These are phyloP conservation scores for Ectemnius continuus DNA, from an alignment of 2,888 invertebrate genomes.

Conservation along the genomic window DNA sequence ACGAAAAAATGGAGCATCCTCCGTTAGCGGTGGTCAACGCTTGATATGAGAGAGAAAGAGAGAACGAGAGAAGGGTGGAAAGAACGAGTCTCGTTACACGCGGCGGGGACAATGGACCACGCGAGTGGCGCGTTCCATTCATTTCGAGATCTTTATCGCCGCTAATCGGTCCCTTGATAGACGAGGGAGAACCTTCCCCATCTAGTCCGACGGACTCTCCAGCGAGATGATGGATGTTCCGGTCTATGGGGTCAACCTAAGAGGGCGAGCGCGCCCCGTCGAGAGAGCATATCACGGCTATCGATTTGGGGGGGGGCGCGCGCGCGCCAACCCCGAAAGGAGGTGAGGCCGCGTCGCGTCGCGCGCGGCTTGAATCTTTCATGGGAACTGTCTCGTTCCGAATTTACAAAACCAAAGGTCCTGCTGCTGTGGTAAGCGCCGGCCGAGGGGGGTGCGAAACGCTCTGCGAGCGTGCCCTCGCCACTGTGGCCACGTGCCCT, in stretches of 20 bases:
- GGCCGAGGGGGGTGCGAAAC: neutral
- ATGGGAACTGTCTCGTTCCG: constrained; percentile 9
- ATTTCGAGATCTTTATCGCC: constrained; percentile 62
- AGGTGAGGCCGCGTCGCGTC: constrained; percentile 26
- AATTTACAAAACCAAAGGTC: constrained; percentile 23
- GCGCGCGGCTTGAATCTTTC: constrained; percentile 35
- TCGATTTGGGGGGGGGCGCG: constrained; percentile 38
- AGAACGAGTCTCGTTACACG: constrained; percentile 29
- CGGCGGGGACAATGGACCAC: constrained; percentile 43
- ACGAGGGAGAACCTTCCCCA: constrained; percentile 35
- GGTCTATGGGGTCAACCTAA: constrained; percentile 37
- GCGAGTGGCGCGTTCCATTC: constrained; percentile 59
- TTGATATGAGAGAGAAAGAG: too few relatives aligned
- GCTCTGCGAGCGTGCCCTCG: neutral
- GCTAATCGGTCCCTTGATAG: constrained; percentile 63
- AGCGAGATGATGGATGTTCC: constrained; percentile 58
- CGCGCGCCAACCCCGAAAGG: constrained; percentile 17
- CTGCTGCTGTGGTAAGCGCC: neutral
- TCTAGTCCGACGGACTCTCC: constrained; percentile 42
- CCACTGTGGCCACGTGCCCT: constrained; percentile 15
- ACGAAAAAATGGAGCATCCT: constrained; percentile 17
- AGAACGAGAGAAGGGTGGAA: too few relatives aligned
- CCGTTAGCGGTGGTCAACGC: neutral
- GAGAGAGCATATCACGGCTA: constrained; percentile 31
- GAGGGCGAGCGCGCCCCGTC: constrained; percentile 39